phyloP scores from a whole-genome alignment of 1,140 invertebrate genomes.

The Papilio xuthus region DNA sequence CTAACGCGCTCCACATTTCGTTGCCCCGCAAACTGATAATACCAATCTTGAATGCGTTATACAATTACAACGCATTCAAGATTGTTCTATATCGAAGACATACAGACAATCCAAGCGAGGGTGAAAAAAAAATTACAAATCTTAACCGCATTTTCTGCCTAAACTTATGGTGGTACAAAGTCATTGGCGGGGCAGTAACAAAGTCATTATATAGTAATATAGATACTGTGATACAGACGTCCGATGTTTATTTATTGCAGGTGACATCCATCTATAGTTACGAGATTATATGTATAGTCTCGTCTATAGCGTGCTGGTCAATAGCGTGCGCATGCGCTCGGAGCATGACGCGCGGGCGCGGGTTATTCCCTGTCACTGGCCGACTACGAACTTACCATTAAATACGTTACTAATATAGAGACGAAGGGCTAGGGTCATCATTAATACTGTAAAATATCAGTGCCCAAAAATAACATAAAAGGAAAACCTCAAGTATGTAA shows the following conservation, averaged over 20 bases:
- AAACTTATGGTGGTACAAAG: too few relatives aligned
- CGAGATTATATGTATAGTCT: neutral
- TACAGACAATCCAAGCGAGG: neutral
- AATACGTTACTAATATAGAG: neutral
- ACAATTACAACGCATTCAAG: neutral
- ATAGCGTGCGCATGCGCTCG: constrained; percentile 53
- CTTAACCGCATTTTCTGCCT: neutral
- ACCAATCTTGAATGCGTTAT: neutral
- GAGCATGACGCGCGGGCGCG: constrained; percentile 54
- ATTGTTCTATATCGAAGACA: neutral
- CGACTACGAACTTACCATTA: neutral
- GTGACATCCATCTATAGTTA: constrained; percentile 20
- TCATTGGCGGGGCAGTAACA: too few relatives aligned
- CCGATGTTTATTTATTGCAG: neutral
- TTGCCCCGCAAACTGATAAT: neutral
- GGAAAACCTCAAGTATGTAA: neutral
- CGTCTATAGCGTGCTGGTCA: constrained; percentile 38
- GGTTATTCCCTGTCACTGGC: constrained; percentile 51
- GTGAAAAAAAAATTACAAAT: neutral
- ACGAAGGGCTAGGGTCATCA: neutral
- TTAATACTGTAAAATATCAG: neutral
- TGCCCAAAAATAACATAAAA: constrained; percentile 10
- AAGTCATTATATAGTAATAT: too few relatives aligned
- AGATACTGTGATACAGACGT: too few relatives aligned
- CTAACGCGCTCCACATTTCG: constrained; percentile 25